These are phyloP conservation scores for Trimorus sp. DNA, from an alignment of 2,888 invertebrate species.

Conservation along the genomic window DNA sequence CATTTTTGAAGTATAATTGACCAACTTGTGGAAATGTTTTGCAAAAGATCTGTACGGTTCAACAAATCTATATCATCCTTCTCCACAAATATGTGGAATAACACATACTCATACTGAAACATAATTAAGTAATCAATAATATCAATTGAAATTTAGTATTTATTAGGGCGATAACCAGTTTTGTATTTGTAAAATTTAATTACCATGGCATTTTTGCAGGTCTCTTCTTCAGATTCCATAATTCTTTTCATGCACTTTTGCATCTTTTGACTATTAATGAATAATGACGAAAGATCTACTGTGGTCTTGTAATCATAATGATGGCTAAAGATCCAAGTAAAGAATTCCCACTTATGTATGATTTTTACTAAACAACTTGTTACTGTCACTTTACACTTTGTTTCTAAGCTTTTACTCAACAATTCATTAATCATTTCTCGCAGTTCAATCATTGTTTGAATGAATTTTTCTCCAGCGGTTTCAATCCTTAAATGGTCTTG, in stretches of 20 bases:
- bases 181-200: conserved; percentile 48
- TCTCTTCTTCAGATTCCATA: conserved; percentile 66
- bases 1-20: conserved; percentile 12
- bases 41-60: conserved; percentile 3
- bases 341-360: conserved; percentile 71
- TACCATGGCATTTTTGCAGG: conserved; percentile 73
- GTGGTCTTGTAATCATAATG: conserved; percentile 71
- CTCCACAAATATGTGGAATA: background rate
- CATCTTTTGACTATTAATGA: conserved; percentile 70
- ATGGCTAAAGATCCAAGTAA: conserved; percentile 69
- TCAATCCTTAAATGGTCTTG: conserved; percentile 71
- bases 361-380: conserved; percentile 68
- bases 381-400: conserved; percentile 66
- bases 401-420: conserved; percentile 64
- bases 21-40: conserved; percentile 19
- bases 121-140: conserved; percentile 13
- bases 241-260: conserved; percentile 62
- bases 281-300: conserved; percentile 63
- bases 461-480: conserved; percentile 71
- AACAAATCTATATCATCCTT: background rate
- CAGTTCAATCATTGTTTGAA: conserved; percentile 71
- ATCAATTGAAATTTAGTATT: too few species aligned
- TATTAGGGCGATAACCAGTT: too few species aligned
- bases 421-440: conserved; percentile 70
- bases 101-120: conserved; percentile 38